Evolutionary conservation across 2,888 invertebrate species (phyloP), one percentile per base, ranked within the genome.

Genomic region (Drosophila rubida): DNA sequence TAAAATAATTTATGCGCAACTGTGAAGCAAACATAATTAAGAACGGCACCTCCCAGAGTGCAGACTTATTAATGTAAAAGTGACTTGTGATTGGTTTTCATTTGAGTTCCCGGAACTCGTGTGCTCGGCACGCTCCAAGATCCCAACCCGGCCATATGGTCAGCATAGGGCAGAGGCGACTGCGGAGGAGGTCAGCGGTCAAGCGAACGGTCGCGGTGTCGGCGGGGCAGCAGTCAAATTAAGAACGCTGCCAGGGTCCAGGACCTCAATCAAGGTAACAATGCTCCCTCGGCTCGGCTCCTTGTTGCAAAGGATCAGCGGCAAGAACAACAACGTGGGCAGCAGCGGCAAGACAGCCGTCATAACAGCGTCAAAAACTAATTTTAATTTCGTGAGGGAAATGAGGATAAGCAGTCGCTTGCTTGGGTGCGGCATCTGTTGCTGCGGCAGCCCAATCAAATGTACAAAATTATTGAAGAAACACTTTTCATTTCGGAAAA

Each of bases 361-460:
- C 87, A 84, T 78, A 87, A 87, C 64, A 84, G 87, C 87, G 78
- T 87, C 84, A 87, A 87, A 54, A 87, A 86, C 75, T 80, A 81
- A 84, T 87, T 87, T 81, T 76, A 69, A 77, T 79, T 78, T 71
- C 72, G 35, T 25, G 7, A 42, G 6, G 16, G 39, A 45, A 37
- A 39, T 32, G 37, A 6, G 58, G 51, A 25, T 66, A 53, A 57
- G 30, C n/a, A 46, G 41, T 11, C 19, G 16, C 39, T 48, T 59
- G 30, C 25, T 41, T 35, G 14, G 32, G 11, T 23, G 41, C 19
- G 45, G 78, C 85, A 85, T 87, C 82, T 87, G 87, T 81, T 84
- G 80, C 63, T 84, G 80, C 63, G 30, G 63, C 58, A 62, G 57
- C 59, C 80, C 76, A 85, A 82, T 77, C 71, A 80, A 87, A 75